Evolutionary conservation across 1,140 invertebrate species (phyloP).

Genomic region (Lycorma delicatula): DNA sequence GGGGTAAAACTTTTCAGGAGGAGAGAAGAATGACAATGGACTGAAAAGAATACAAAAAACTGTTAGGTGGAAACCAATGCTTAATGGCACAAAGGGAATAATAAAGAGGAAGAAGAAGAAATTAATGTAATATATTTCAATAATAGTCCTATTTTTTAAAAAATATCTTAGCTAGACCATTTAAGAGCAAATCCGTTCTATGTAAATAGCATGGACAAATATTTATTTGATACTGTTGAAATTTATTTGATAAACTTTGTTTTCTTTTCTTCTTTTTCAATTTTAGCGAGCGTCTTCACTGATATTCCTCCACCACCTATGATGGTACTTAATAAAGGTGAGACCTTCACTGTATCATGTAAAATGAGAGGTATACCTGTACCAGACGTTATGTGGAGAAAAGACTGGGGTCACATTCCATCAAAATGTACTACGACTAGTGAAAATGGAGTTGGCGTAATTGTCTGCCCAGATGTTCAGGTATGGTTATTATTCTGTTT

Average conservation of each 20-base stretch:
- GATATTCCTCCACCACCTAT: slow-evolving; percentile 57
- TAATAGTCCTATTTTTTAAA: too few species aligned
- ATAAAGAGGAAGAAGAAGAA: too few species aligned
- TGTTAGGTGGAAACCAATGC: too few species aligned
- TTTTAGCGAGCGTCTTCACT: slow-evolving; percentile 54
- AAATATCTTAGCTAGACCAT: too few species aligned
- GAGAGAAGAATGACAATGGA: too few species aligned
- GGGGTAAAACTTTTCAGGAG: too few species aligned
- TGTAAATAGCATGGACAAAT: too few species aligned
- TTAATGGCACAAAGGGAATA: too few species aligned
- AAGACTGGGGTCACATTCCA: slow-evolving; percentile 96
- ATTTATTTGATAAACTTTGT: background rate
- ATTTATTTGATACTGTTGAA: slow-evolving; percentile 26
- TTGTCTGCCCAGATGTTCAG: slow-evolving; percentile 71
- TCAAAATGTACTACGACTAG: slow-evolving; percentile 69
- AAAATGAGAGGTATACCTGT: slow-evolving; percentile 79
- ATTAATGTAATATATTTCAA: too few species aligned
- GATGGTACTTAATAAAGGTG: slow-evolving; percentile 57
- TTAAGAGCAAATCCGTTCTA: too few species aligned
- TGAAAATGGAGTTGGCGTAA: slow-evolving; percentile 65
- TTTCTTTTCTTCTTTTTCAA: background rate
- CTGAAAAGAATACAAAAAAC: too few species aligned
- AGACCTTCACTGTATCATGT: slow-evolving; percentile 70
- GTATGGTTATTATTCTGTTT: too few species aligned
- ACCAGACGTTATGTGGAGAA: slow-evolving; percentile 88